These are phyloP conservation scores for Chrysolina haemoptera DNA, from an alignment of 2,888 invertebrate genomes.

Conservation along the genomic window DNA sequence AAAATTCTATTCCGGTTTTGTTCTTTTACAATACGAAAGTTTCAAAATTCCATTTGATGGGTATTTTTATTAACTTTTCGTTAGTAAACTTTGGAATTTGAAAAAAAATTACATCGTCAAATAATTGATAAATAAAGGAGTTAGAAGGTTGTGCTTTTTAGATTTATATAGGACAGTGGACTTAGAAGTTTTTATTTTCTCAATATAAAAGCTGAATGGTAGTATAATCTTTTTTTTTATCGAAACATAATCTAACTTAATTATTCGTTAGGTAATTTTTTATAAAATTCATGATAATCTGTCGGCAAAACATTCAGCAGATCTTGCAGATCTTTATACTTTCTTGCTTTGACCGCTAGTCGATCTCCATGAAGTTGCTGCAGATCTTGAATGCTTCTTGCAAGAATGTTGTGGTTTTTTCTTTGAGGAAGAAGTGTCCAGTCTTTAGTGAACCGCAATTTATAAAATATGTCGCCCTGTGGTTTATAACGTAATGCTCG, in stretches of 20 bases:
- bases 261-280: background rate
- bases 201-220: background rate
- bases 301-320: slow-evolving; percentile 11
- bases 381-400: slow-evolving; percentile 10
- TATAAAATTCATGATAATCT: slow-evolving; percentile 1
- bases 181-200: background rate
- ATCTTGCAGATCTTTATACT: slow-evolving; percentile 4
- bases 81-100: too few species aligned
- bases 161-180: background rate
- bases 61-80: too few species aligned
- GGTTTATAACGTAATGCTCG: background rate
- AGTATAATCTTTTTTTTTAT: background rate
- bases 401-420: slow-evolving; percentile 3
- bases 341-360: slow-evolving; percentile 3
- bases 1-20: too few species aligned
- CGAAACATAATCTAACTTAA: too few species aligned
- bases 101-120: too few species aligned
- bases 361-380: slow-evolving; percentile 1
- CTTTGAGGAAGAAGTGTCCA: too few species aligned
- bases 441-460: background rate
- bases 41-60: too few species aligned
- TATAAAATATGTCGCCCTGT: background rate
- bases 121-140: too few species aligned
- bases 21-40: too few species aligned
- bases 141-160: background rate